These are phyloP conservation scores for Minunthozetes semirufus DNA, from an alignment of 2,888 invertebrate species.

Conservation along the genomic window DNA sequence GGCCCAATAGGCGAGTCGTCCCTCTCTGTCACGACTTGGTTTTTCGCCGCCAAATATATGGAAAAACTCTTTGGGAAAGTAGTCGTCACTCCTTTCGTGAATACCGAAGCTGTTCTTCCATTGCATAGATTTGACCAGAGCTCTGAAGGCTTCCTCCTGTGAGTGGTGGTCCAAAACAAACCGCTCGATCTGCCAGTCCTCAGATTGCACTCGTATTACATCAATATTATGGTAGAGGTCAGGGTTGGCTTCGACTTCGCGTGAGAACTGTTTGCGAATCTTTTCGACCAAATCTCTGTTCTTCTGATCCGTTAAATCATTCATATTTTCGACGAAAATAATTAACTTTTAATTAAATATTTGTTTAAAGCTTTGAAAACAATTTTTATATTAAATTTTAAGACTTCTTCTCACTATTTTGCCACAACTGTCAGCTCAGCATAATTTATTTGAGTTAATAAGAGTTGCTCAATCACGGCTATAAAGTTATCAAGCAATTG, in stretches of 20 bases:
- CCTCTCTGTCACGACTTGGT: slow-evolving; percentile 27
- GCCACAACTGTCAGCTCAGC: no score
- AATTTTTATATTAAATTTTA: background rate
- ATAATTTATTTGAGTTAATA: no score
- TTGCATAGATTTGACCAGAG: slow-evolving; percentile 20
- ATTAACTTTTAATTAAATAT: background rate
- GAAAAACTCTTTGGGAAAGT: slow-evolving; percentile 35
- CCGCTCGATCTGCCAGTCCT: slow-evolving; percentile 32
- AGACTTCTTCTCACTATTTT: background rate
- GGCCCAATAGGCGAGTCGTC: slow-evolving; percentile 12
- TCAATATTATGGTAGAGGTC: slow-evolving; percentile 32
- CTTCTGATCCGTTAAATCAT: background rate
- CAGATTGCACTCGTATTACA: slow-evolving; percentile 27
- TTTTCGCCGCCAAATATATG: slow-evolving; percentile 24
- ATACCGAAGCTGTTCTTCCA: slow-evolving; percentile 36
- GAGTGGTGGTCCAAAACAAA: slow-evolving; percentile 10
- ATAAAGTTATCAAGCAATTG: no score
- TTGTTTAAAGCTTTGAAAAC: background rate
- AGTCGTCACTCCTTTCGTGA: slow-evolving; percentile 17
- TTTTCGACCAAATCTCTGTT: background rate
- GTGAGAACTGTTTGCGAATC: background rate
- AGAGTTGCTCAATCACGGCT: no score
- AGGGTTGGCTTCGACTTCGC: slow-evolving; percentile 1
- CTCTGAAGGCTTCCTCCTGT: slow-evolving; percentile 19
- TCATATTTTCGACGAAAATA: background rate